Evolutionary conservation across 2,888 invertebrate species (phyloP).

Genomic region (Philereme transversata): DNA sequence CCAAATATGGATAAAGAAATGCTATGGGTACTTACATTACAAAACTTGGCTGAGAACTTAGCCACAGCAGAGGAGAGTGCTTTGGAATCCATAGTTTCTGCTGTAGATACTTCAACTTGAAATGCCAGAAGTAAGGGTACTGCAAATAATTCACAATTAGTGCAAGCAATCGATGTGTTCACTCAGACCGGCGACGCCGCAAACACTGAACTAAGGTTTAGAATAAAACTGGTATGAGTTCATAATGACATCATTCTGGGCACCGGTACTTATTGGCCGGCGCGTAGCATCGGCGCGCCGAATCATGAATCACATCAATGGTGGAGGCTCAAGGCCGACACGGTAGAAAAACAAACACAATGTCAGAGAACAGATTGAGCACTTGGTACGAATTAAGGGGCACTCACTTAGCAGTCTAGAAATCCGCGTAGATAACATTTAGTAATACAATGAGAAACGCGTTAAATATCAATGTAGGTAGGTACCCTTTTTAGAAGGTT

Average conservation of each 20-base stretch:
- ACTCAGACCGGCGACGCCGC: conserved; percentile 8
- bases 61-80: conserved; percentile 65
- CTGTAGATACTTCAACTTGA: conserved; percentile 39
- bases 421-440: conserved; percentile 26
- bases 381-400: neutral
- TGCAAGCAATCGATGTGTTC: neutral
- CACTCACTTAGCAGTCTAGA: conserved; percentile 23
- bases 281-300: conserved; percentile 2
- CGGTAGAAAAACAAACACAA: conserved; percentile 2
- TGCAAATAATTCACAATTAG: conserved; percentile 44
- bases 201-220: conserved; percentile 7
- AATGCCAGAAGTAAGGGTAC: conserved; percentile 50
- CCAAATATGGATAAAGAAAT: neutral
- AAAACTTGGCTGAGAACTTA: conserved; percentile 75
- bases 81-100: conserved; percentile 64
- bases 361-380: neutral
- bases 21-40: conserved; percentile 69
- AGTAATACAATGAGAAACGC: conserved; percentile 4
- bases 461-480: conserved; percentile 6
- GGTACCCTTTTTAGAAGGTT: neutral
- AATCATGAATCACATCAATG: conserved; percentile 12
- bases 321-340: conserved; percentile 12
- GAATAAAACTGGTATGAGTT: neutral
- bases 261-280: neutral
- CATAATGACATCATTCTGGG: conserved; percentile 33